phyloP scores from a whole-genome alignment of 1,140 invertebrate species.

The Drosophila ohnishii region DNA sequence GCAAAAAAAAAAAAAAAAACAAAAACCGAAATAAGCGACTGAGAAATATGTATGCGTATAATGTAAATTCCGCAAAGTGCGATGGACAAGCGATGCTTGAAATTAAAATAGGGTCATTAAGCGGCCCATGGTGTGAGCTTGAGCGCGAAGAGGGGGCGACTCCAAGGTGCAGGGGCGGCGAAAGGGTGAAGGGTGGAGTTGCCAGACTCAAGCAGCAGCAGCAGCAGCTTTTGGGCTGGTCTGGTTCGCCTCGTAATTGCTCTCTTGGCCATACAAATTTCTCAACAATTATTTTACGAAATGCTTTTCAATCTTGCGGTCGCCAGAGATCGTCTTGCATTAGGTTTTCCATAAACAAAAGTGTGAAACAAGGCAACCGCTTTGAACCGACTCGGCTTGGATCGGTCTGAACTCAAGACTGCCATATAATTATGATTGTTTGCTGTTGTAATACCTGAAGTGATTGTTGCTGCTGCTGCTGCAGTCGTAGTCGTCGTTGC shows the following conservation, averaged over 20 bases:
- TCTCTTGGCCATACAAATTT: conserved; percentile 68
- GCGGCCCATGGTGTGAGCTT: conserved; percentile 56
- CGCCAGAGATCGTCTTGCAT: conserved; percentile 43
- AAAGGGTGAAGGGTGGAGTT: conserved; percentile 1
- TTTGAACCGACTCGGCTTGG: conserved; percentile 48
- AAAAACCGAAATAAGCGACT: conserved; percentile 46
- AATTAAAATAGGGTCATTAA: conserved; percentile 81
- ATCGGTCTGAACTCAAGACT: conserved; percentile 30
- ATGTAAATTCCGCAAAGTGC: conserved; percentile 80
- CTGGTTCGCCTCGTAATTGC: conserved; percentile 45
- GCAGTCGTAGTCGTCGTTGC: conserved; percentile 17
- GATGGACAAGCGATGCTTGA: conserved; percentile 79
- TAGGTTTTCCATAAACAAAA: conserved; percentile 69
- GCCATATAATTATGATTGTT: conserved; percentile 70
- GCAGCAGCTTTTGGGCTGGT: conserved; percentile 30
- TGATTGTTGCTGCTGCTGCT: conserved; percentile 42
- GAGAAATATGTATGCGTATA: conserved; percentile 68
- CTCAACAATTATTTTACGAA: conserved; percentile 79
- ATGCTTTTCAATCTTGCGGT: conserved; percentile 69
- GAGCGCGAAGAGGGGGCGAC: conserved; percentile 14
- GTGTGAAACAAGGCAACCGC: conserved; percentile 64
- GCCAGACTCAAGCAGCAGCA: conserved; percentile 1
- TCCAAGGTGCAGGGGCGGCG: conserved; percentile 12
- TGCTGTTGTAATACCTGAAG: conserved; percentile 41
- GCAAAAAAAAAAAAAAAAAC: conserved; percentile 36